Conservation (phyloP, 2,113 vertebrate species). For the Sus scrofa region DNA sequence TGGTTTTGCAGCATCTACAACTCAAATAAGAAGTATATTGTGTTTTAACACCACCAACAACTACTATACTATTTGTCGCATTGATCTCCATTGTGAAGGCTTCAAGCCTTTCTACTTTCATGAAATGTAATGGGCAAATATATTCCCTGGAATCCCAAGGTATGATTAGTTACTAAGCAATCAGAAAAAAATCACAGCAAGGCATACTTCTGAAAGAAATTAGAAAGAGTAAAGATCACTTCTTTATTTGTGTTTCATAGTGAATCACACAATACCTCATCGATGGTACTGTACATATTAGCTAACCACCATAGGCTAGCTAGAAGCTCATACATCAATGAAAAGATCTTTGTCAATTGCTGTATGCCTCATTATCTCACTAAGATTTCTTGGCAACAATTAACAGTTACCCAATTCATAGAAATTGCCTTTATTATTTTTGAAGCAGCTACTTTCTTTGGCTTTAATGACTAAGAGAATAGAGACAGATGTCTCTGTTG, state of each 20-base stretch:
- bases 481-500: slow-evolving; percentile 91
- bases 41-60: slow-evolving; percentile 68
- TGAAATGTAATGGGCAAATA: slow-evolving; percentile 65
- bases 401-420: slow-evolving; percentile 88
- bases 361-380: slow-evolving; percentile 87
- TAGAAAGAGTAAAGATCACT: slow-evolving; percentile 82
- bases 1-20: slow-evolving; percentile 71
- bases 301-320: slow-evolving; percentile 84
- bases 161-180: slow-evolving; percentile 82
- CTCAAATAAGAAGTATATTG: slow-evolving; percentile 72
- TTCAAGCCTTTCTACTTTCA: slow-evolving; percentile 74
- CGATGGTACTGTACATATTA: slow-evolving; percentile 80
- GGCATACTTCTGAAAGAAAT: slow-evolving; percentile 81
- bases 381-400: slow-evolving; percentile 89
- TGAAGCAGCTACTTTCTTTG: slow-evolving; percentile 88
- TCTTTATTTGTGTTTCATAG: slow-evolving; percentile 77
- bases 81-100: slow-evolving; percentile 75
- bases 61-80: slow-evolving; percentile 53
- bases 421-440: slow-evolving; percentile 89
- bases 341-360: slow-evolving; percentile 86
- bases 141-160: slow-evolving; percentile 77
- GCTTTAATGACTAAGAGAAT: slow-evolving; percentile 89
- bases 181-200: slow-evolving; percentile 73
- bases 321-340: slow-evolving; percentile 84
- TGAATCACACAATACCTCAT: slow-evolving; percentile 73